Evolutionary conservation across 1,140 invertebrate species (phyloP).

Genomic region (Leptonema lineaticorne): DNA sequence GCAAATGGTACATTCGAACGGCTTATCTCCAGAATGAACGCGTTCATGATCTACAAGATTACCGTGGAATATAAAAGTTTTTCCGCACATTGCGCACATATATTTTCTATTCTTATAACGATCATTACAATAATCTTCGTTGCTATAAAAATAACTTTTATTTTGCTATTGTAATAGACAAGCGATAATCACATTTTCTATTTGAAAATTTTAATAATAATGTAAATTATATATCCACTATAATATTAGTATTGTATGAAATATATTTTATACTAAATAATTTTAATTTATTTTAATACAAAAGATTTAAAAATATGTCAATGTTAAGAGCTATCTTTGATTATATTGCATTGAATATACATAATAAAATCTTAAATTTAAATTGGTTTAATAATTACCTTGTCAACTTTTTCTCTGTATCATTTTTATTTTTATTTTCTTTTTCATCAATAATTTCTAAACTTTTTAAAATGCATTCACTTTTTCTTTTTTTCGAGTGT

Average conservation of each 20-base stretch:
- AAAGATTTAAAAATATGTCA: neutral
- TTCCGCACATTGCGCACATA: slow-evolving; percentile 38
- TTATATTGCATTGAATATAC: too few relatives aligned
- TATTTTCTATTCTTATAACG: slow-evolving; percentile 30
- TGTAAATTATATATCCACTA: neutral
- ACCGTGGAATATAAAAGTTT: slow-evolving; percentile 31
- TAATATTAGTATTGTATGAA: neutral
- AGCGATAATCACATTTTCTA: too few relatives aligned
- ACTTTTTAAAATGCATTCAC: too few relatives aligned
- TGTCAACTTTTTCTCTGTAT: too few relatives aligned
- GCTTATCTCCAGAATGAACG: slow-evolving; percentile 39
- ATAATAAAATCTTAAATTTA: too few relatives aligned
- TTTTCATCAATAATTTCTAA: too few relatives aligned
- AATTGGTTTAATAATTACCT: too few relatives aligned
- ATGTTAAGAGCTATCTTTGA: too few relatives aligned
- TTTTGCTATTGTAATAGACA: neutral
- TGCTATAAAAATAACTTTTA: slow-evolving; percentile 9
- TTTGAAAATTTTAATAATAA: slow-evolving; percentile 1
- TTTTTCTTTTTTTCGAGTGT: too few relatives aligned
- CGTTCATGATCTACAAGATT: slow-evolving; percentile 37
- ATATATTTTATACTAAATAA: neutral
- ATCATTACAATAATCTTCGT: slow-evolving; percentile 17
- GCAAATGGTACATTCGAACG: slow-evolving; percentile 31
- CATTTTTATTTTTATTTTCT: too few relatives aligned
- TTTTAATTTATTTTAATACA: neutral